phyloP scores from a whole-genome alignment of 2,113 vertebrate species.

The Numida meleagris region DNA sequence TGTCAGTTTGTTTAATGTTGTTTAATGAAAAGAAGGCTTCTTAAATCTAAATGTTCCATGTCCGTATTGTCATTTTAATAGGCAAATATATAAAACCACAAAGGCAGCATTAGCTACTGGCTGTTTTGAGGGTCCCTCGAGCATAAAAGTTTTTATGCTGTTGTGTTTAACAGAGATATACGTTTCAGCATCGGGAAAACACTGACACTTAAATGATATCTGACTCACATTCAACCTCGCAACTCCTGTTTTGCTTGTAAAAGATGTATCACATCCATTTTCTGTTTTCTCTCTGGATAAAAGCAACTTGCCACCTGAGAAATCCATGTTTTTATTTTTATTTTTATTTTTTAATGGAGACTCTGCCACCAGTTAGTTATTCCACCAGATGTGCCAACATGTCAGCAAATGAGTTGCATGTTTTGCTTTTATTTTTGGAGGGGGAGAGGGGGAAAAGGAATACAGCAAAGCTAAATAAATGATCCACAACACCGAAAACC shows the following conservation, averaged over 20 bases:
- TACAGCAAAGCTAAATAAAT: background rate
- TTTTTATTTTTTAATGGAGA: background rate
- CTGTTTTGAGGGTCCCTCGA: conserved; percentile 16
- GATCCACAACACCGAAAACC: background rate
- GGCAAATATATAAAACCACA: conserved; percentile 74
- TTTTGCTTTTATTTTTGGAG: background rate
- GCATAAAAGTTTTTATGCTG: background rate
- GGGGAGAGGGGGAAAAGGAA: background rate
- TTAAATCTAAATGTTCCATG: conserved; percentile 76
- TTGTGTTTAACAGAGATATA: background rate
- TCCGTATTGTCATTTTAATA: conserved; percentile 78
- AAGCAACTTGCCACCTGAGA: background rate
- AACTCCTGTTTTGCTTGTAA: background rate
- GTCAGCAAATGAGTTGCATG: background rate
- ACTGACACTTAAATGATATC: background rate
- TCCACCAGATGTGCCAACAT: background rate
- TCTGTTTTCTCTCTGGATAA: background rate
- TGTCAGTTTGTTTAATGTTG: conserved; percentile 74
- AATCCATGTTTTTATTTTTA: background rate
- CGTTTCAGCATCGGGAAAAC: background rate
- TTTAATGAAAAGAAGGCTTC: conserved; percentile 77
- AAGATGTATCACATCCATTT: background rate
- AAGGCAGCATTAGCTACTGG: conserved; percentile 68
- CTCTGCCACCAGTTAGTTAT: background rate
- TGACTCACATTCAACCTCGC: background rate